Percentiles rank a stretch among this genome's conserved stretches.
These are phyloP conservation scores for Nipponia nippon DNA, from an alignment of 2,113 vertebrate species.

Conservation along the genomic window DNA sequence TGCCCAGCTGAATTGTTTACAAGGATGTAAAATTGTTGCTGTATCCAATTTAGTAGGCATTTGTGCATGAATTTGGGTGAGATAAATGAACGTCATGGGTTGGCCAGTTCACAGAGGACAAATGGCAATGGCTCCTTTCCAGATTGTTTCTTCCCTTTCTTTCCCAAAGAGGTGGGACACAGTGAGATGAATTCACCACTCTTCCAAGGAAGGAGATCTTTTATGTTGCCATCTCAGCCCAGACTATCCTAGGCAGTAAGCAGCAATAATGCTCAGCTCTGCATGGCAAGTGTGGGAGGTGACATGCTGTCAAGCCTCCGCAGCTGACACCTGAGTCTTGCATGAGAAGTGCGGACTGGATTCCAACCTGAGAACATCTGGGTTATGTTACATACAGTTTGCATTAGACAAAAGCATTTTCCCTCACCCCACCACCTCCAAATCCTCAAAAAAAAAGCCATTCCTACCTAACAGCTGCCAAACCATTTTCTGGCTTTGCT, in stretches of 20 bases:
- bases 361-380: not conserved
- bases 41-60: not conserved
- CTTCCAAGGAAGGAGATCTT: not conserved
- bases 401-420: not conserved
- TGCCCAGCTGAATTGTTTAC: not conserved
- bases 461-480: constrained; percentile 81
- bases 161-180: not conserved
- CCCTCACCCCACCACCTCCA: not conserved
- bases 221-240: not conserved
- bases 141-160: not conserved
- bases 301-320: not conserved
- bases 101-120: not conserved
- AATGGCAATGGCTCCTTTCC: not conserved
- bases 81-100: fast-evolving
- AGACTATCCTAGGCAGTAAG: not conserved
- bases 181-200: not conserved
- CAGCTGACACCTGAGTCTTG: not conserved
- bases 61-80: not conserved
- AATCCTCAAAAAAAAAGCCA: not conserved
- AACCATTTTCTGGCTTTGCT: constrained; percentile 77
- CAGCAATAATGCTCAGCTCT: not conserved
- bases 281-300: not conserved
- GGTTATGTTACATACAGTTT: not conserved
- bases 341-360: not conserved
- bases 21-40: not conserved